Conservation (phyloP, 2,797 vertebrate genomes). For the Pitangus sulphuratus region DNA sequence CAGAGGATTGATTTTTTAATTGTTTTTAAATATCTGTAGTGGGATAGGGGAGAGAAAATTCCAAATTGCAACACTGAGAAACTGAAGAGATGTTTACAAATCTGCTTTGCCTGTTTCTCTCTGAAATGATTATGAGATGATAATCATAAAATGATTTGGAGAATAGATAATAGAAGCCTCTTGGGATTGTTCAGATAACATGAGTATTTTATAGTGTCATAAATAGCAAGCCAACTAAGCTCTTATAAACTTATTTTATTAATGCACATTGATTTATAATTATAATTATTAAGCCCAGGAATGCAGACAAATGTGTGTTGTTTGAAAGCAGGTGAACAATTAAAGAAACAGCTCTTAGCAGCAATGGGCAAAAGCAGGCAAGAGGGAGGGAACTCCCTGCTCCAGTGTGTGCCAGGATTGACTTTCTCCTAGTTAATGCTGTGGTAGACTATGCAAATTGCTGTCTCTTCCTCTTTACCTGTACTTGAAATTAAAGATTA, state of each 20-base stretch:
- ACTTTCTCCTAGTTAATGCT: not conserved
- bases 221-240: conserved; percentile 36
- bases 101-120: conserved; percentile 8
- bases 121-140: conserved; percentile 26
- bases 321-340: conserved; percentile 30
- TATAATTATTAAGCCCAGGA: conserved; percentile 35
- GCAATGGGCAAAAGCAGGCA: not conserved
- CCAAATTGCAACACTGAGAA: not conserved
- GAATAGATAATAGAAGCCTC: conserved; percentile 27
- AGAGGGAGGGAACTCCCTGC: not conserved
- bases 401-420: not conserved
- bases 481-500: not conserved
- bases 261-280: conserved; percentile 59
- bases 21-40: not conserved
- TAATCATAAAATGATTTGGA: conserved; percentile 37
- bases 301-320: conserved; percentile 20
- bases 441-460: not conserved
- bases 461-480: not conserved
- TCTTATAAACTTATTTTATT: conserved; percentile 47
- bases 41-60: not conserved
- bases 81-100: conserved; percentile 24
- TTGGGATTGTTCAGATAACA: conserved; percentile 17
- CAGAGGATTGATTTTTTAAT: not conserved
- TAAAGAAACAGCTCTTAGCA: not conserved
- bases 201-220: conserved; percentile 35